These are phyloP conservation scores for Phrynocephalus versicolor DNA, from an alignment of 2,113 vertebrate genomes.

Conservation along the genomic window DNA sequence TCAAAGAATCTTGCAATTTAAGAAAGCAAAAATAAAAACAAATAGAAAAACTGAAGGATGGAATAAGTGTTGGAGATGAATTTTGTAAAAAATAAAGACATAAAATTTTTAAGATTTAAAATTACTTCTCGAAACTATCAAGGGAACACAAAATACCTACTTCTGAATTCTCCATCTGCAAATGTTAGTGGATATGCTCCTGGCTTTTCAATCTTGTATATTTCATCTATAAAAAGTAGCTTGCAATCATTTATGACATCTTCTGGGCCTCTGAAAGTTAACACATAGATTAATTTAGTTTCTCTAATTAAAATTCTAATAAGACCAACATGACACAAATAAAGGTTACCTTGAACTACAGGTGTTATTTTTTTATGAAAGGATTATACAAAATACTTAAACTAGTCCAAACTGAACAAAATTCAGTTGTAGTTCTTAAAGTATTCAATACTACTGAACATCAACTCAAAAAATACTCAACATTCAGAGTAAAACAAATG, in stretches of 20 bases:
- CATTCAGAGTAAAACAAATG: not conserved
- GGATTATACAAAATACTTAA: not conserved
- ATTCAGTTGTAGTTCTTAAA: not conserved
- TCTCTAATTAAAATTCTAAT: slow-evolving; percentile 1
- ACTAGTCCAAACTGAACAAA: not conserved
- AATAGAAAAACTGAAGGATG: too few species aligned
- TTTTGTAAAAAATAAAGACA: too few species aligned
- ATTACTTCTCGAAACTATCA: not conserved
- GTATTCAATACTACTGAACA: not conserved
- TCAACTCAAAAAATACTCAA: not conserved
- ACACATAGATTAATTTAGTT: slow-evolving; percentile 57
- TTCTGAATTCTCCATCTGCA: slow-evolving; percentile 94
- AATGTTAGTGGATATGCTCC: slow-evolving; percentile 88
- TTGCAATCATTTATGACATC: slow-evolving; percentile 93
- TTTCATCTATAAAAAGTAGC: slow-evolving; percentile 91
- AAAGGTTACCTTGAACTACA: not conserved
- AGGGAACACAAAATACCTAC: slow-evolving; percentile 72
- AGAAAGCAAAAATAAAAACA: too few species aligned
- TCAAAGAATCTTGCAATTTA: too few species aligned
- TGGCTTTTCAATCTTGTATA: slow-evolving; percentile 94
- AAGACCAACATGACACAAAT: not conserved
- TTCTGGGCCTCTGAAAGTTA: slow-evolving; percentile 84
- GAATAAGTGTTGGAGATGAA: too few species aligned
- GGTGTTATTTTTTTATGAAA: not conserved
- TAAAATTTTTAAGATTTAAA: not conserved